Conservation (phyloP, 1,140 invertebrate species). For the Drosophila persimilis region DNA sequence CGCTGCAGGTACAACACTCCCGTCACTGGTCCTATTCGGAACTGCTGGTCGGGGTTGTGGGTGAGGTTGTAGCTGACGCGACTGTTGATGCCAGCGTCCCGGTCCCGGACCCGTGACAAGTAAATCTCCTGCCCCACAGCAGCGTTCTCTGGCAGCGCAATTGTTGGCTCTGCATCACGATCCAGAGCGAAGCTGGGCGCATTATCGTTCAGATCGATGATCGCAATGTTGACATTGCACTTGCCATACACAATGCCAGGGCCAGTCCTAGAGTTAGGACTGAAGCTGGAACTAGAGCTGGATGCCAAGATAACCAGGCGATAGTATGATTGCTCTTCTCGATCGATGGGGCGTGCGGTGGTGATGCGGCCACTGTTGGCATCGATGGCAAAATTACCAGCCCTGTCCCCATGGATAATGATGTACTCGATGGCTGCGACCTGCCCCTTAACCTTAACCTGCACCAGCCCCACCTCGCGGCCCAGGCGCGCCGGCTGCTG, state of each 20-base stretch:
- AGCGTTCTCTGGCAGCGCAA: conserved; percentile 92
- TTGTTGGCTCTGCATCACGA: conserved; percentile 86
- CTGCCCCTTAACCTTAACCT: conserved; percentile 84
- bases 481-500: conserved; percentile 84
- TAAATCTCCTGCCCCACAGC: conserved; percentile 96
- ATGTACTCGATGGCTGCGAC: conserved; percentile 85
- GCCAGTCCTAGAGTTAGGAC: conserved; percentile 26
- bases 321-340: conserved; percentile 91
- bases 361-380: conserved; percentile 90
- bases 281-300: conserved; percentile 23
- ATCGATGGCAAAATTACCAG: conserved; percentile 91
- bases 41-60: conserved; percentile 90
- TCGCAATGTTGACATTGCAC: conserved; percentile 90
- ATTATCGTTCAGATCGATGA: conserved; percentile 97
- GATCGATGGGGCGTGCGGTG: conserved; percentile 91
- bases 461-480: conserved; percentile 90
- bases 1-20: conserved; percentile 94
- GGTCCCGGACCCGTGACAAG: conserved; percentile 92
- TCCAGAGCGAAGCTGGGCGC: conserved; percentile 91
- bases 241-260: conserved; percentile 85
- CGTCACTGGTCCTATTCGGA: conserved; percentile 91
- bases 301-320: conserved; percentile 89
- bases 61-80: conserved; percentile 91
- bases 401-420: conserved; percentile 92
- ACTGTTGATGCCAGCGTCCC: conserved; percentile 93